Conservation (phyloP, 2,113 vertebrate species). For the Equus quagga region DNA sequence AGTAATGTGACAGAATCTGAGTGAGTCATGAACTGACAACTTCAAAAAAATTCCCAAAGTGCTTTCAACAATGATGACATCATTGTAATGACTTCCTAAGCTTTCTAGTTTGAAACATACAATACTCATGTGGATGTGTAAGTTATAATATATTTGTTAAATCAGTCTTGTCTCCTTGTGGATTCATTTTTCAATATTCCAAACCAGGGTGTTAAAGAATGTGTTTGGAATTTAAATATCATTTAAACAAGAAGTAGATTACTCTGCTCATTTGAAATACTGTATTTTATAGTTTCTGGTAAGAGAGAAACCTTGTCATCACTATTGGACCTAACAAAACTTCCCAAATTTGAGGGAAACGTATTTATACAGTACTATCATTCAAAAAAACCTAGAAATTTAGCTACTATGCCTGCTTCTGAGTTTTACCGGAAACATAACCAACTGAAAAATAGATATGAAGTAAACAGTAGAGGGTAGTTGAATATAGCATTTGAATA, state of each 20-base stretch:
- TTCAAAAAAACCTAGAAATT: neutral
- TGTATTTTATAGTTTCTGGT: neutral
- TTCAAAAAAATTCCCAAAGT: constrained; percentile 5
- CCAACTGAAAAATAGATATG: neutral
- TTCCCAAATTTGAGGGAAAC: neutral
- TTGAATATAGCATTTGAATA: constrained; percentile 3
- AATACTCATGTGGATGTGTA: constrained; percentile 1
- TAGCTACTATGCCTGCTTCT: neutral
- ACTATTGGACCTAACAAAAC: neutral
- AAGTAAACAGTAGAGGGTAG: neutral
- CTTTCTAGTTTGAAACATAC: constrained; percentile 36
- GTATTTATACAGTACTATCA: neutral
- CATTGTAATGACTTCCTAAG: constrained; percentile 36
- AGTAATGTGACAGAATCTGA: constrained; percentile 45
- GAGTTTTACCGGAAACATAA: constrained; percentile 15
- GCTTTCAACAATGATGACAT: constrained; percentile 21
- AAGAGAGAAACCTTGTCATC: neutral
- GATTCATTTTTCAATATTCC: constrained; percentile 47
- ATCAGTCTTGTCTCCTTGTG: neutral
- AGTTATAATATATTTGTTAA: constrained; percentile 45
- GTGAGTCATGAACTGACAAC: constrained; percentile 9
- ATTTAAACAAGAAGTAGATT: constrained; percentile 1
- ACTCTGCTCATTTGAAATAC: neutral
- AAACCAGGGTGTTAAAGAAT: neutral
- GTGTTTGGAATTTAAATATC: constrained; percentile 19